Base-by-base conservation (phyloP, 2,888 invertebrate genomes). In the Agrilus mali region DNA sequence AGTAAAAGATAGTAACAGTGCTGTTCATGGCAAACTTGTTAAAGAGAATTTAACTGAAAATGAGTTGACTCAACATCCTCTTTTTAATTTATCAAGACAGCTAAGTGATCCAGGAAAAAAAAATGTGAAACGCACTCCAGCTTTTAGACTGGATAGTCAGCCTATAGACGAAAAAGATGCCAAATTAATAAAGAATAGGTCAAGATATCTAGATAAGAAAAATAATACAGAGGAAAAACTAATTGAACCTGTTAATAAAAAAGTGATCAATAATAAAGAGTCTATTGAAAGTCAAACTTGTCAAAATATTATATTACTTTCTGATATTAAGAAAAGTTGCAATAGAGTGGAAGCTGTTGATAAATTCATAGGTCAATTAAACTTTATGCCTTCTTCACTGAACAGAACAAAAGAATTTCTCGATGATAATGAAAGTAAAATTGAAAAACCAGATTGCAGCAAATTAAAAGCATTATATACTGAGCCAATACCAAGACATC, bases 111-210 rank as follows among this genome's bases (percentile, higher is more conserved):
- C 70, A 7, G 50, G 57, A 3, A 67, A 64, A 51, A 62, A 57
- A 32, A 67, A 68, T 47, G 72, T 75, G n/a, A 74, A 73, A 56
- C 58, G 75, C 40, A 72, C 71, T 22, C 75, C 74, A 8, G 75
- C 75, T 2, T 76, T 76, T 55, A 62, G 75, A 35, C 62, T 71
- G 43, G 73, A 73, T 49, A 56, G 41, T 38, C 35, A 40, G 15
- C 45, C 32, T 7, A n/a, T 15, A 17, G 47, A 44, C 20, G 42
- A 41, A 53, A 45, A 45, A 13, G 36, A 40, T 20, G 40, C 44
- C 33, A 32, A 46, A 33, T 44, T 49, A 39, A 12, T 49, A 16
- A 49, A 47, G 36, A 48, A 47, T 34, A 44, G 33, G 33, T 33
- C 48, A 16, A 43, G 46, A 27, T 38, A 41, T 33, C 34, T 42